phyloP scores from a whole-genome alignment of 2,888 invertebrate genomes.

The Lasioglossum pauxillum region DNA sequence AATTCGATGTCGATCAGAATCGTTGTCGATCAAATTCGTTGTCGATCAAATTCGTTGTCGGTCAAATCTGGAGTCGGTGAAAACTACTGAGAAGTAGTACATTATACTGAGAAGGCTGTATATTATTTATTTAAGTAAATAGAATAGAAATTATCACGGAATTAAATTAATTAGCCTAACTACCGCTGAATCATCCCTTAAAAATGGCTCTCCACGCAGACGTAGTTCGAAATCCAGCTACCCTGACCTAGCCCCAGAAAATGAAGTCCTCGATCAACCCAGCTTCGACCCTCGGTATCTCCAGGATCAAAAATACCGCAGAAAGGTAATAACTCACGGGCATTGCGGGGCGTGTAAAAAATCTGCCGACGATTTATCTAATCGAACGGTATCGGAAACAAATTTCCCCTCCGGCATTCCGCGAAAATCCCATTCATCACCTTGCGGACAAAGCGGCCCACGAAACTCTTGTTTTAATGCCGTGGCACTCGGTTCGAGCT shows the following conservation, averaged over 20 bases:
- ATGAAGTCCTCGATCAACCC: not conserved
- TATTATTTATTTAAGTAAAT: no score
- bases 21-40: no score
- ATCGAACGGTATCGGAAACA: conserved; percentile 26
- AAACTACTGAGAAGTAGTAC: no score
- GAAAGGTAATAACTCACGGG: not conserved
- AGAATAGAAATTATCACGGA: not conserved
- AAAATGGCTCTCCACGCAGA: not conserved
- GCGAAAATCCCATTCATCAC: conserved; percentile 13
- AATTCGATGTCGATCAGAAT: no score
- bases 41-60: no score
- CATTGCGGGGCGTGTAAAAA: not conserved
- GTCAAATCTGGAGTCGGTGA: no score
- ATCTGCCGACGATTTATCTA: conserved; percentile 15
- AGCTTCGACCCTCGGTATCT: not conserved
- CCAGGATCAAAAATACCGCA: not conserved
- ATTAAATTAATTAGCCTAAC: not conserved
- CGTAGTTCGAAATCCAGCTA: not conserved
- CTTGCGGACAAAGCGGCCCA: conserved; percentile 13
- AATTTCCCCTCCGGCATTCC: not conserved
- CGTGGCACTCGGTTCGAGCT: not conserved
- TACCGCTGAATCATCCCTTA: not conserved
- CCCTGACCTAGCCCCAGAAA: not conserved
- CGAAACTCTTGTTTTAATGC: conserved; percentile 27
- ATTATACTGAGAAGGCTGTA: no score